phyloP scores from a whole-genome alignment of 2,113 vertebrate species.

The Apteryx owenii region DNA sequence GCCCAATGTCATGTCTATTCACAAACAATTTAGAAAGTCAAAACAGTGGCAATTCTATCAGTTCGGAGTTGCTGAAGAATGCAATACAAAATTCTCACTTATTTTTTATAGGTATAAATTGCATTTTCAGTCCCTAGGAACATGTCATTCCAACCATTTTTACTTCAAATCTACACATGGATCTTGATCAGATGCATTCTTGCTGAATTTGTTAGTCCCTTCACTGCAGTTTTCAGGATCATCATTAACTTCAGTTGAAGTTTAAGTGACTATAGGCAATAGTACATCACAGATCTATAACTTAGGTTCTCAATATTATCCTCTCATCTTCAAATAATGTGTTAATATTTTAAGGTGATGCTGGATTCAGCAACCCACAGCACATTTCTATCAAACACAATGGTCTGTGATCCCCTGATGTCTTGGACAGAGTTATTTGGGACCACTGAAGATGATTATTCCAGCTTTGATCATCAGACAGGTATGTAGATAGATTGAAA shows the following conservation, averaged over 20 bases:
- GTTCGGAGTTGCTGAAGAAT: not conserved
- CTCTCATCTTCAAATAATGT: not conserved
- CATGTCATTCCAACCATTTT: not conserved
- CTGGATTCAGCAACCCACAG: conserved; percentile 69
- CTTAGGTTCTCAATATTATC: not conserved
- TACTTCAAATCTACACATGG: not conserved
- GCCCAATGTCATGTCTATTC: not conserved
- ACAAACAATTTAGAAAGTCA: not conserved
- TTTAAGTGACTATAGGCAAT: not conserved
- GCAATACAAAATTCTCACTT: not conserved
- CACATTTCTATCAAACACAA: conserved; percentile 55
- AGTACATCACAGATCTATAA: not conserved
- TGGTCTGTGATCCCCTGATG: conserved; percentile 66
- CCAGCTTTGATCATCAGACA: conserved; percentile 64
- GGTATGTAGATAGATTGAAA: conserved; percentile 13
- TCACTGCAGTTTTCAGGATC: not conserved
- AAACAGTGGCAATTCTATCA: not conserved
- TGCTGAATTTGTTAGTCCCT: not conserved
- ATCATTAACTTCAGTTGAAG: not conserved
- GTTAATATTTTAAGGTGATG: conserved; percentile 59
- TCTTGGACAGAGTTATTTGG: conserved; percentile 69
- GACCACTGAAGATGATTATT: conserved; percentile 51
- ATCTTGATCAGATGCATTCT: not conserved
- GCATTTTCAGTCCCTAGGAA: not conserved
- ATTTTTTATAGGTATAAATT: not conserved